phyloP scores from a whole-genome alignment of 2,888 invertebrate genomes.

The Salpingus planirostris region DNA sequence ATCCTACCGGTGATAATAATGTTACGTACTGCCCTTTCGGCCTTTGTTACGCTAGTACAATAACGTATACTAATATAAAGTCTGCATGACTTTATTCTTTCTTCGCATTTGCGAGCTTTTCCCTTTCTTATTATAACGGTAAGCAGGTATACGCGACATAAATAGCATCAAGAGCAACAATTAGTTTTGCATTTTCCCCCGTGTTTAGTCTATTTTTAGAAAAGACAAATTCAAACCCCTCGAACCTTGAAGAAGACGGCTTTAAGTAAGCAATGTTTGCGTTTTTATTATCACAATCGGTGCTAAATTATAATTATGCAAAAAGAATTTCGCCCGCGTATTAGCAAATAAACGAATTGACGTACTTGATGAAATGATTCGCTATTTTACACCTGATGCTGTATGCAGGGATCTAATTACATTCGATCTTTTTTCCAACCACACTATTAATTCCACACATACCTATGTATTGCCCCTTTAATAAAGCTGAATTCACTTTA shows the following conservation, averaged over 20 bases:
- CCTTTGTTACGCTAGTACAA: no score
- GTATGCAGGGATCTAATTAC: no score
- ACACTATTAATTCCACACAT: no score
- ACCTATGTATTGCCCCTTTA: no score
- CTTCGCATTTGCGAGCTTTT: no score
- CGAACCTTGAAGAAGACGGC: conserved; percentile 1
- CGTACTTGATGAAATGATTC: conserved; percentile 3
- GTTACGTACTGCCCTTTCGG: no score
- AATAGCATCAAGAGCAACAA: conserved; percentile 4
- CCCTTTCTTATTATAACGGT: no score
- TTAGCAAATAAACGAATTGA: conserved; percentile 6
- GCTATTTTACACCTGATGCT: background rate
- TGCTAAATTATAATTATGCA: conserved; percentile 15
- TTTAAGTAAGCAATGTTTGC: conserved; percentile 19
- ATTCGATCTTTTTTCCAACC: no score
- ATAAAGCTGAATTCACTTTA: no score
- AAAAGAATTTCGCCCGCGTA: conserved; percentile 8
- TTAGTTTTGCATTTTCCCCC: conserved; percentile 7
- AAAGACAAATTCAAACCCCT: conserved; percentile 4
- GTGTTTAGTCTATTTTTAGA: conserved; percentile 7
- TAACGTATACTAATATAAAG: no score
- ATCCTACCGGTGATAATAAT: no score
- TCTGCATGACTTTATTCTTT: no score
- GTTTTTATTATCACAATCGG: conserved; percentile 14
- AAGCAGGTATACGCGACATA: background rate